phyloP scores from a whole-genome alignment of 1,140 invertebrate species.

The Drosophila biarmipes region DNA sequence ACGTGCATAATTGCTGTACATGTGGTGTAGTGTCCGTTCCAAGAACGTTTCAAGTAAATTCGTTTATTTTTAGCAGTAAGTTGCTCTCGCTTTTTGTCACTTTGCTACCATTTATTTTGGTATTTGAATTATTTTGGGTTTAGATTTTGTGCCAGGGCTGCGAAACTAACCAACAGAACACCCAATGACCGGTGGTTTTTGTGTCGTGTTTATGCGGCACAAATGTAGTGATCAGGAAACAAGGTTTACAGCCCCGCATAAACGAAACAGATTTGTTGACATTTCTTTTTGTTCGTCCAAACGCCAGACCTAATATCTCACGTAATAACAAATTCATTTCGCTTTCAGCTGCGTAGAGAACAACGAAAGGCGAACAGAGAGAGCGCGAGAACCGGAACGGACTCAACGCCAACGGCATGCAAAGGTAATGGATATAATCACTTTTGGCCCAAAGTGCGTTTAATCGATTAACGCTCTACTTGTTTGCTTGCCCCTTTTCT shows the following conservation, averaged over 20 bases:
- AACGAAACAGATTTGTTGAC: conserved; percentile 9
- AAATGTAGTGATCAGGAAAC: conserved; percentile 3
- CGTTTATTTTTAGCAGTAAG: conserved; percentile 68
- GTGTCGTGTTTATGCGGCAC: conserved; percentile 22
- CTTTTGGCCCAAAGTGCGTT: conserved; percentile 18
- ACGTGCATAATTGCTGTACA: conserved; percentile 47
- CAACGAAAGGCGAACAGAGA: conserved; percentile 7
- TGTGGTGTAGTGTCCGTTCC: conserved; percentile 48
- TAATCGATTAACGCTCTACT: conserved; percentile 44
- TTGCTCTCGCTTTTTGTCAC: conserved; percentile 41
- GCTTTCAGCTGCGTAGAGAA: conserved; percentile 24
- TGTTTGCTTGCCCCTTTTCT: conserved; percentile 21
- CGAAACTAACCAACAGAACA: conserved; percentile 3
- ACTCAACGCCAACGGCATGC: conserved; percentile 65
- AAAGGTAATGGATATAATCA: conserved; percentile 60
- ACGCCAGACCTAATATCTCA: conserved; percentile 24
- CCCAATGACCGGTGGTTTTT: conserved; percentile 43
- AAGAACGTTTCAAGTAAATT: conserved; percentile 56
- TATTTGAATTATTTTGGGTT: conserved; percentile 69
- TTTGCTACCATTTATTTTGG: conserved; percentile 71
- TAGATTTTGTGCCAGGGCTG: conserved; percentile 60
- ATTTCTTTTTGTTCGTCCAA: background rate
- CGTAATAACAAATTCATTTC: conserved; percentile 28
- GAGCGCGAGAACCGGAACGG: conserved; percentile 25
- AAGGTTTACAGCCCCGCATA: conserved; percentile 5